phyloP scores from a whole-genome alignment of 53 echinoderm and acorn worm species.

The Temnopleurus reevesii region DNA sequence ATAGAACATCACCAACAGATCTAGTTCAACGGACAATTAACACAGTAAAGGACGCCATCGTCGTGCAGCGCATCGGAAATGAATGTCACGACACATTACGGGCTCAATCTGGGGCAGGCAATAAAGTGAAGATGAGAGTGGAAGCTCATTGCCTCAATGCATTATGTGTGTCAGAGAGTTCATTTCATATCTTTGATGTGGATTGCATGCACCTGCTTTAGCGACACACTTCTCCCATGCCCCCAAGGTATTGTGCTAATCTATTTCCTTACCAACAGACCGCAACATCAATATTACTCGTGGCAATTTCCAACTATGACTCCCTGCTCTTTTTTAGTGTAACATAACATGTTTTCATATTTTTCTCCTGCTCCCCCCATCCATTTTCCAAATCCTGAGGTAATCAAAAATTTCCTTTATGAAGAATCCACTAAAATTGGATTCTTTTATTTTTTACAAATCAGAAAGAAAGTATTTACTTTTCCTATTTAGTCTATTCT shows the following conservation, averaged over 20 bases:
- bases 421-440: too few relatives aligned
- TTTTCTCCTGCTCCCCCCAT: too few relatives aligned
- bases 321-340: too few relatives aligned
- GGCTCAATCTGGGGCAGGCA: not conserved
- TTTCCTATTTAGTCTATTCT: too few relatives aligned
- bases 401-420: too few relatives aligned
- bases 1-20: not conserved
- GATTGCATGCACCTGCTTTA: constrained; percentile 36
- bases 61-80: not conserved
- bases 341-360: too few relatives aligned
- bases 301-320: too few relatives aligned
- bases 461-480: too few relatives aligned
- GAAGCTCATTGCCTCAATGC: not conserved
- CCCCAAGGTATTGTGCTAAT: not conserved
- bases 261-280: not conserved
- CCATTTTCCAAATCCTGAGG: too few relatives aligned
- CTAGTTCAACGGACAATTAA: constrained; percentile 18
- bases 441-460: too few relatives aligned
- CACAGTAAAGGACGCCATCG: not conserved
- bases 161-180: not conserved
- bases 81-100: constrained; percentile 2
- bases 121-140: not conserved
- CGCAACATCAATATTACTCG: not conserved
- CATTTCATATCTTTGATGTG: not conserved
- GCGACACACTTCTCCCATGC: not conserved